phyloP scores from a whole-genome alignment of 2,797 vertebrate genomes.

The Oryzias sinensis region DNA sequence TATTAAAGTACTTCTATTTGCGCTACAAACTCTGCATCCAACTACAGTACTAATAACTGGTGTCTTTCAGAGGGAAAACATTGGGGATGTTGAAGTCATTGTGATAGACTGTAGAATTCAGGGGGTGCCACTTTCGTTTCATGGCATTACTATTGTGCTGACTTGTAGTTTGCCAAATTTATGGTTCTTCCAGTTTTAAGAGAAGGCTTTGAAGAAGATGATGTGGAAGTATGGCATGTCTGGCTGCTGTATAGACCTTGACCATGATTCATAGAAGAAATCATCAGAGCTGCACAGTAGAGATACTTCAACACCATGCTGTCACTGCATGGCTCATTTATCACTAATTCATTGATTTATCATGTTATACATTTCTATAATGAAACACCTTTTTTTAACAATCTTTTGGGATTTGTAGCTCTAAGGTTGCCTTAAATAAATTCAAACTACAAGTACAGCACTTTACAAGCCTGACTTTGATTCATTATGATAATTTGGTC shows the following conservation, averaged over 20 bases:
- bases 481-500: conserved; percentile 64
- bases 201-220: conserved; percentile 26
- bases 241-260: conserved; percentile 42
- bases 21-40: background rate
- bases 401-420: conserved; percentile 38
- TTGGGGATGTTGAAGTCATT: conserved; percentile 38
- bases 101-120: conserved; percentile 29
- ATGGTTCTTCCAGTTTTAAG: conserved; percentile 57
- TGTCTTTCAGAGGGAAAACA: conserved; percentile 47
- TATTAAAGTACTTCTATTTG: no score
- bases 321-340: conserved; percentile 4
- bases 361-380: conserved; percentile 31
- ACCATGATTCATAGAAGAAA: conserved; percentile 35
- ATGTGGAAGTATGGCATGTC: conserved; percentile 29
- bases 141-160: conserved; percentile 68
- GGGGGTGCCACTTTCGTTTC: conserved; percentile 59
- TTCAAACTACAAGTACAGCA: conserved; percentile 54
- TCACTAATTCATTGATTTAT: conserved; percentile 22
- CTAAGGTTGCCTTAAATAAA: conserved; percentile 53
- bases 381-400: conserved; percentile 33
- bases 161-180: conserved; percentile 70
- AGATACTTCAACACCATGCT: conserved; percentile 9
- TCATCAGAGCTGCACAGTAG: conserved; percentile 15
- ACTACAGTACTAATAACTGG: conserved; percentile 46
- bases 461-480: conserved; percentile 53